Base-by-base conservation (phyloP, 2,888 invertebrate species). In the Drosophila kambysellisi region DNA sequence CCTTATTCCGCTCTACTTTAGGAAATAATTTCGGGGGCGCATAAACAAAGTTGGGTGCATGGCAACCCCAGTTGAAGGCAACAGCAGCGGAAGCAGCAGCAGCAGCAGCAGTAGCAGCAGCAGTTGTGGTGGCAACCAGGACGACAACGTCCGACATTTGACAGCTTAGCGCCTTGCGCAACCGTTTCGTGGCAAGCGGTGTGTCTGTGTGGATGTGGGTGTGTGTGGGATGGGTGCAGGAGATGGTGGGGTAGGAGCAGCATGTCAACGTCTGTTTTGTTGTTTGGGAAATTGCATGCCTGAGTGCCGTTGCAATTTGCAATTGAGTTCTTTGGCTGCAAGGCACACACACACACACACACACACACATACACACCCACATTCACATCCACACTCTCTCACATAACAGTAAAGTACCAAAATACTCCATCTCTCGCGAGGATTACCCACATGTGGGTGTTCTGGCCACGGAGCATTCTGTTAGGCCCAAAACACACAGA, bases 221-320 rank as follows among this genome's bases (percentile, higher is more conserved):
- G n/a, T 39, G 46, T 29, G 17, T 35, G 54, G 11, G 37, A 6
- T 15, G 37, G 17, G 30, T 20, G 25, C 20, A 25, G 20, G 20
- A 25, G 20, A 25, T 7, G 15, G 5, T 12, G 25, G 9, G 37
- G 25, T 25, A 4, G n/a, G 37, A 63, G 30, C 62, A 59, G 61
- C 48, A 70, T 77, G 77, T 77, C 64, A 65, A 53, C 74, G 60
- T 59, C 54, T 70, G 78, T 74, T 79, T 72, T 71, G 79, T 73
- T 77, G 73, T 75, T 59, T 57, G 74, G 74, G 70, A 81, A 88
- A 89, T 88, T 84, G 88, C 82, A 86, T 81, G 91, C 88, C 83
- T 86, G 83, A 82, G 80, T 83, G 86, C 81, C 80, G 75, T 86
- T 89, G 90, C 82, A 88, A 89, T 86, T 87, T 89, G 89, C 88